A percentile compares a stretch with the other conserved stretches of the same genome.
Evolutionary conservation across 2,113 vertebrate genomes (phyloP).

Genomic region (Hippocampus guttulatus): DNA sequence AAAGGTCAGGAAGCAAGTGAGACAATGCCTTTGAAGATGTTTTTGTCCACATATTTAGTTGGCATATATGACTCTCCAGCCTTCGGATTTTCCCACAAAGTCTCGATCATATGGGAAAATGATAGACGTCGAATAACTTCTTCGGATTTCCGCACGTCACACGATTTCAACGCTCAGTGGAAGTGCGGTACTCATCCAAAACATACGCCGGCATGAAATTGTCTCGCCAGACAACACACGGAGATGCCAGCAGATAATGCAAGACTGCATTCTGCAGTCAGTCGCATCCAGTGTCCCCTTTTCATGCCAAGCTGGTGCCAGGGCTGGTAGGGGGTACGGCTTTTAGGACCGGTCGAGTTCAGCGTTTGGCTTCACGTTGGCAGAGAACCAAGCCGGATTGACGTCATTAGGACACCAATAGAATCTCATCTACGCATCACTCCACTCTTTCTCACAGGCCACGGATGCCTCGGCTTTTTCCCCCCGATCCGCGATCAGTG

Average conservation of each 20-base stretch:
- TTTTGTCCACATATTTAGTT: neutral
- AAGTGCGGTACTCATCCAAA: neutral
- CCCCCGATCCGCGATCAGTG: neutral
- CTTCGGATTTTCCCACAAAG: neutral
- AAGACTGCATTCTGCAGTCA: neutral
- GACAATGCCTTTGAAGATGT: constrained; percentile 44
- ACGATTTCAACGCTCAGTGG: neutral
- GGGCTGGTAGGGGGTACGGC: neutral
- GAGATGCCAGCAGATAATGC: neutral
- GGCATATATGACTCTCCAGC: neutral
- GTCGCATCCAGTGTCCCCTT: neutral
- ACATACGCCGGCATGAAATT: neutral
- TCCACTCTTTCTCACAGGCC: neutral
- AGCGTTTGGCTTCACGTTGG: neutral
- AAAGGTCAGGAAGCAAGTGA: constrained; percentile 68
- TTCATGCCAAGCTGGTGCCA: neutral
- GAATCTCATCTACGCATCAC: neutral
- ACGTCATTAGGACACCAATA: too few relatives aligned
- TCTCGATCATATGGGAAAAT: neutral
- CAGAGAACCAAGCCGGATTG: neutral
- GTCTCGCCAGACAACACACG: neutral
- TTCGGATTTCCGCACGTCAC: neutral
- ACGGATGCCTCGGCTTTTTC: neutral
- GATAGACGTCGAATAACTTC: neutral
- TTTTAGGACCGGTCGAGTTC: neutral